These are phyloP conservation scores for Palloptera scutellata DNA, from an alignment of 2,888 invertebrate genomes.

Conservation along the genomic window DNA sequence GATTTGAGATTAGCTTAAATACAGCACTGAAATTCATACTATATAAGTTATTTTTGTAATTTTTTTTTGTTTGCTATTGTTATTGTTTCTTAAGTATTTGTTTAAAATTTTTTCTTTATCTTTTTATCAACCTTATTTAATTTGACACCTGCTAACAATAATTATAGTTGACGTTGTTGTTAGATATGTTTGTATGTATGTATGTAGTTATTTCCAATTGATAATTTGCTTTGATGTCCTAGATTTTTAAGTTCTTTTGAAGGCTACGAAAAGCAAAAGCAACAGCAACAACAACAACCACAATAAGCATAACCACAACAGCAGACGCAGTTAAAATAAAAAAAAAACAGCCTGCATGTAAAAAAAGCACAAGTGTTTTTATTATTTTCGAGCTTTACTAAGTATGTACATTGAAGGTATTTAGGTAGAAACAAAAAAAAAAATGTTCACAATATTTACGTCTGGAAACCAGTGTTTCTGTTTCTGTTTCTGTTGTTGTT, in stretches of 20 bases:
- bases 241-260: conserved; percentile 20
- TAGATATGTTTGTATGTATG: conserved; percentile 11
- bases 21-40: conserved; percentile 4
- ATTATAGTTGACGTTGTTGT: conserved; percentile 12
- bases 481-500: no score
- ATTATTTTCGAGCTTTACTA: not conserved
- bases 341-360: not conserved
- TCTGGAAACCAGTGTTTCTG: no score
- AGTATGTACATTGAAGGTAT: no score
- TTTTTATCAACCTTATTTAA: not conserved
- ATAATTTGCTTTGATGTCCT: conserved; percentile 27
- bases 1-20: not conserved
- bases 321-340: conserved; percentile 2
- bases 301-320: not conserved
- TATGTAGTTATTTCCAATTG: not conserved
- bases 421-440: no score
- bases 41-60: not conserved
- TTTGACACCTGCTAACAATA: conserved; percentile 28
- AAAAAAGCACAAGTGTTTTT: not conserved
- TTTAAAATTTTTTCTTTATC: not conserved
- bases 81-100: not conserved
- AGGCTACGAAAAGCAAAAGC: conserved; percentile 12
- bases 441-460: no score
- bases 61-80: not conserved
- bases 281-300: not conserved